These are phyloP conservation scores for Rhombomys opimus DNA, from an alignment of 2,113 vertebrate genomes.

Conservation along the genomic window DNA sequence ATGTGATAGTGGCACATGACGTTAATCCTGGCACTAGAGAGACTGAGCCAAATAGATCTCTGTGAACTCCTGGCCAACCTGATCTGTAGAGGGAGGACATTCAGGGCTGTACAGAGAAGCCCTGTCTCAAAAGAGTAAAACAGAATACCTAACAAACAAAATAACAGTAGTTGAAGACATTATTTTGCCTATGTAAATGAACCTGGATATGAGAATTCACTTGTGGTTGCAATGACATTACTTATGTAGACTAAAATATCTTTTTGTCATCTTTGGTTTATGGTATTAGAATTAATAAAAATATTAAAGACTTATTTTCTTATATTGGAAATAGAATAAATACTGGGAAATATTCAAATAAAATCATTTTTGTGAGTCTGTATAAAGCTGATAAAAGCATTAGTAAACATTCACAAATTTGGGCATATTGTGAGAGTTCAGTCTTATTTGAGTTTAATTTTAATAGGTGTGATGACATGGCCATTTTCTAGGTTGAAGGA, in stretches of 20 bases:
- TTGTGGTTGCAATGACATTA: not conserved
- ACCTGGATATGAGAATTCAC: not conserved
- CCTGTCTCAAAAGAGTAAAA: not conserved
- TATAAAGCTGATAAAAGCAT: not conserved
- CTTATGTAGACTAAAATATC: not conserved
- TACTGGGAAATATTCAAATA: not conserved
- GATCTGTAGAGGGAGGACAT: not conserved
- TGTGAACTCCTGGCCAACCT: not conserved
- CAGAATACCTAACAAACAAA: not conserved
- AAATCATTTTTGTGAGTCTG: not conserved
- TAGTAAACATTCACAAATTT: not conserved
- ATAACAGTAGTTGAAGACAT: not conserved
- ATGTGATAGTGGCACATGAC: not conserved
- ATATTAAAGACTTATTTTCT: not conserved
- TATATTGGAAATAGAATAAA: not conserved
- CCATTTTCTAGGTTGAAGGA: not conserved
- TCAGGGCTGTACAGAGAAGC: not conserved
- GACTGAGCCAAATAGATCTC: not conserved
- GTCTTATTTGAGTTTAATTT: not conserved
- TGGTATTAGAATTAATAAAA: not conserved
- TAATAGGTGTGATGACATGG: not conserved
- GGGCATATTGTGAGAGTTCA: not conserved
- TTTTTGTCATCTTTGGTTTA: not conserved
- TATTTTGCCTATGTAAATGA: not conserved
- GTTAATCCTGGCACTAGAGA: not conserved